Evolutionary conservation across 1,140 invertebrate species (phyloP).

Genomic region (Halyomorpha halys): DNA sequence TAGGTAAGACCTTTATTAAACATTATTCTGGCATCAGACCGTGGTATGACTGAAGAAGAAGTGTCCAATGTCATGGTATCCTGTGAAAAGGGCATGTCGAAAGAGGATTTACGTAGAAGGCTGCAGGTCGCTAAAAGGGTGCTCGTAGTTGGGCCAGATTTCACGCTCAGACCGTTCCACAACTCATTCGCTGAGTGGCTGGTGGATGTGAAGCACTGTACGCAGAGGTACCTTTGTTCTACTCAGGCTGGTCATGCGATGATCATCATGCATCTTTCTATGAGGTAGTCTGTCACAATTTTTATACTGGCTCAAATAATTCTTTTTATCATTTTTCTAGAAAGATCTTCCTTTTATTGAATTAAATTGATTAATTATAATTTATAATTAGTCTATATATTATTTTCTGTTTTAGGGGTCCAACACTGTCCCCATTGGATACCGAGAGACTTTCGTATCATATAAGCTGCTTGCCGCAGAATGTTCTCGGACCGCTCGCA

Average conservation of each 20-base stretch:
- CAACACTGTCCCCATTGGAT: constrained; percentile 41
- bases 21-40: constrained; percentile 74
- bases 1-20: constrained; percentile 69
- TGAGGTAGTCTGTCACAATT: constrained; percentile 34
- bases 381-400: neutral
- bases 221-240: constrained; percentile 83
- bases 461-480: constrained; percentile 37
- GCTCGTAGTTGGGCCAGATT: constrained; percentile 46
- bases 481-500: constrained; percentile 22
- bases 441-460: constrained; percentile 47
- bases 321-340: neutral
- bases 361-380: neutral
- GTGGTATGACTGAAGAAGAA: constrained; percentile 68
- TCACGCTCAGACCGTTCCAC: constrained; percentile 63
- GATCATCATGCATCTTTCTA: constrained; percentile 72
- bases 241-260: constrained; percentile 79
- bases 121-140: constrained; percentile 67
- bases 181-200: constrained; percentile 91
- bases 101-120: constrained; percentile 75
- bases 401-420: constrained; percentile 33
- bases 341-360: no score
- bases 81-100: constrained; percentile 64
- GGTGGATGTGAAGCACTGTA: constrained; percentile 91
- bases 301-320: neutral
- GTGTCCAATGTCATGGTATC: constrained; percentile 72